Evolutionary conservation across 2,113 vertebrate species (phyloP).

Genomic region (Psilopsiagon aurifrons): DNA sequence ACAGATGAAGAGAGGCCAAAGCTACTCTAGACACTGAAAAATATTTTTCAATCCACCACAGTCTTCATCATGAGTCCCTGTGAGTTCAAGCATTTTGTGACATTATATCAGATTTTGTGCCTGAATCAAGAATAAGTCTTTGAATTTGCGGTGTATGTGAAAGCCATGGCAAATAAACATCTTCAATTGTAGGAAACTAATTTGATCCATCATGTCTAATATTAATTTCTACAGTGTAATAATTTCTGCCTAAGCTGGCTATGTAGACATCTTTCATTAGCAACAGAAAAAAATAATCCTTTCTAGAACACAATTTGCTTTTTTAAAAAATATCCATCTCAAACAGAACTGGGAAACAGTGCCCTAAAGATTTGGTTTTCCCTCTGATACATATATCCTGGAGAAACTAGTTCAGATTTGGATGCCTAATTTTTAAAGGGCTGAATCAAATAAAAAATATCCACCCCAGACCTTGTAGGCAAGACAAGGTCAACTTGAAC

Average conservation of each 20-base stretch:
- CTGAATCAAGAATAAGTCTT: not conserved
- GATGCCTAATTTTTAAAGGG: not conserved
- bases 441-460: not conserved
- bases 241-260: not conserved
- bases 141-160: not conserved
- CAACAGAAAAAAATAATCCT: not conserved
- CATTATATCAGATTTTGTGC: not conserved
- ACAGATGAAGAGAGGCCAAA: not conserved
- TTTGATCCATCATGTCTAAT: not conserved
- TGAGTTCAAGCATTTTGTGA: not conserved
- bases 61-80: not conserved
- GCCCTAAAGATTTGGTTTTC: not conserved
- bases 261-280: not conserved
- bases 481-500: not conserved
- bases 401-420: not conserved
- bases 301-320: not conserved
- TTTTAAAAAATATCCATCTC: not conserved
- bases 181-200: not conserved
- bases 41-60: not conserved
- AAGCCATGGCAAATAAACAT: not conserved
- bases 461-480: not conserved
- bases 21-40: not conserved
- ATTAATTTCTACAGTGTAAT: not conserved
- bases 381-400: not conserved
- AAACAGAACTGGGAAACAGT: not conserved